Evolutionary conservation across 2,113 vertebrate species (phyloP), one percentile per base, ranked within the genome.

Genomic region (Rhodinocichla rosea): DNA sequence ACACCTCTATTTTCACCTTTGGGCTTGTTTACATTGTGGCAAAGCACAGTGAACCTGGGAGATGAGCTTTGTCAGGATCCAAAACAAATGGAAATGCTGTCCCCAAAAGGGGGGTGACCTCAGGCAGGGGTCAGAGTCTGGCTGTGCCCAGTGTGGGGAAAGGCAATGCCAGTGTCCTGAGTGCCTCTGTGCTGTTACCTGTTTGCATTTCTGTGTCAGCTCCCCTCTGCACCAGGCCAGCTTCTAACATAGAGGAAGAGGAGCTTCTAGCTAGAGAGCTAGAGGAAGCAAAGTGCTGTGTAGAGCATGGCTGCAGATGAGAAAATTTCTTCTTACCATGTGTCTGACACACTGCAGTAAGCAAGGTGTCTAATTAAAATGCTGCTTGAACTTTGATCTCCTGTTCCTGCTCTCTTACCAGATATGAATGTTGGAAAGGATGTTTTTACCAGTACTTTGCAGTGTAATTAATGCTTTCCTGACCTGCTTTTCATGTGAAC

Each of bases 191-290:
- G 53, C 24, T 19, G 15, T 6, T 22, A 5, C 10, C 1, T 0
- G 1, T 44, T 64, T 40, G 3, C 15, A 12, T 74, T 82, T 67
- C 50, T 89, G 52, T 11, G 7, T 7, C 59, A 69, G 52, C 37
- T 39, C 20, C 23, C 15, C 35, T 67, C 89, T 65, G 40, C 52
- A 15, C 8, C 73, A 32, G 55, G 14, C 26, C 50, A 82, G 1
- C 42, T 63, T 5, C 73, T 12, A 15, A 13, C 3, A 0, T 10
- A n/a, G n/a, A n/a, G n/a, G n/a, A n/a, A n/a, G n/a, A n/a, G n/a
- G n/a, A n/a, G n/a, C n/a, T n/a, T n/a, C n/a, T n/a, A n/a, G n/a
- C n/a, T n/a, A n/a, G n/a, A n/a, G n/a, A n/a, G 40, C 26, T 7
- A 2, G 52, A 59, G 78, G 42, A 55, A 27, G 28, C 6, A 2